phyloP scores from a whole-genome alignment of 2,888 invertebrate genomes.

The Carcina quercana region DNA sequence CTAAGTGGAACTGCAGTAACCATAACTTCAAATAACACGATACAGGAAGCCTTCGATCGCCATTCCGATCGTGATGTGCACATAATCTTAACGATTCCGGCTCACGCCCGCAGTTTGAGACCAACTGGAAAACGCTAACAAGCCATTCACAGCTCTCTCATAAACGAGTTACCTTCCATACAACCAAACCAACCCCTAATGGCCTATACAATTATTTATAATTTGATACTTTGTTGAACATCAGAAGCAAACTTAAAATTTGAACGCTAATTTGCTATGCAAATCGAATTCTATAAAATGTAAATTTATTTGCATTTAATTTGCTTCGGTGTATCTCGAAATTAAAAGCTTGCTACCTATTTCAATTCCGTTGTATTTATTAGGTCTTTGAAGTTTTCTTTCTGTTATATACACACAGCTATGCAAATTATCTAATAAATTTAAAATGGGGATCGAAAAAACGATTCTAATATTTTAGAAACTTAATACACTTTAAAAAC shows the following conservation, averaged over 20 bases:
- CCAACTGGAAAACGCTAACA: conserved; percentile 56
- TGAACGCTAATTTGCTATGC: neutral
- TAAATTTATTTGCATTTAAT: conserved; percentile 22
- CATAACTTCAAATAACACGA: too few species aligned
- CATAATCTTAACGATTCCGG: conserved; percentile 32
- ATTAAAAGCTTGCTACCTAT: too few species aligned
- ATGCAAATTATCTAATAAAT: too few species aligned
- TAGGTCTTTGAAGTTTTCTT: too few species aligned
- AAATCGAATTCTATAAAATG: neutral
- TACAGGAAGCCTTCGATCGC: too few species aligned
- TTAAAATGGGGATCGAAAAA: too few species aligned
- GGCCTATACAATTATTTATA: conserved; percentile 21
- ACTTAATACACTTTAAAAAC: too few species aligned
- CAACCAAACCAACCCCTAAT: conserved; percentile 48
- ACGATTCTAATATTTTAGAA: too few species aligned
- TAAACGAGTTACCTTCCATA: conserved; percentile 49
- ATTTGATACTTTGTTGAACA: conserved; percentile 44
- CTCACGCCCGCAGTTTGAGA: conserved; percentile 43
- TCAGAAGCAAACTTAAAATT: neutral
- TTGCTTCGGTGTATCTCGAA: conserved; percentile 22
- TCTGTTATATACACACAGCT: too few species aligned
- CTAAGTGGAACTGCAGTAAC: too few species aligned
- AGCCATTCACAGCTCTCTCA: conserved; percentile 56
- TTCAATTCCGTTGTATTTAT: too few species aligned
- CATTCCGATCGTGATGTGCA: conserved; percentile 1